Percentiles rank a stretch among this genome's conserved stretches.
These are phyloP conservation scores for Dermochelys coriacea DNA, from an alignment of 2,797 vertebrate genomes.

Conservation along the genomic window DNA sequence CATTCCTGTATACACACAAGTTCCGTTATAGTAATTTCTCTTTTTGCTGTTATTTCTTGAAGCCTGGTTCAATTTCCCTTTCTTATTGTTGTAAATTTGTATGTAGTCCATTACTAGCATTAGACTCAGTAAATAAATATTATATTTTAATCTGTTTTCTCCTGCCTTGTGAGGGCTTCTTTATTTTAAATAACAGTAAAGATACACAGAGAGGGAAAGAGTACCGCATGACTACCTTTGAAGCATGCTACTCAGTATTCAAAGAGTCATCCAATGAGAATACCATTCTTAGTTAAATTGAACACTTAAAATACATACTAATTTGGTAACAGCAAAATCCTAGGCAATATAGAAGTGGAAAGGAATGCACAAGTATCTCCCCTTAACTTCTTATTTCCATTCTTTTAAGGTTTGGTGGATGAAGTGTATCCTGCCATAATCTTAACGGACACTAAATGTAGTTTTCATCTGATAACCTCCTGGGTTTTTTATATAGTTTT, in stretches of 20 bases:
- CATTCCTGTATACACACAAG: too few species aligned
- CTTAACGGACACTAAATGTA: not conserved
- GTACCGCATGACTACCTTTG: not conserved
- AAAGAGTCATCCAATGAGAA: not conserved
- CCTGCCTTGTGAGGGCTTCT: not conserved
- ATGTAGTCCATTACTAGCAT: too few species aligned
- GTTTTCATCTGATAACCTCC: not conserved
- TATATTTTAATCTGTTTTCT: not conserved
- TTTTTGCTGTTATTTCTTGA: too few species aligned
- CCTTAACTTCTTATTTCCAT: not conserved
- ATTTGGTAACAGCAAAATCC: not conserved
- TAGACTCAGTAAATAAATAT: not conserved
- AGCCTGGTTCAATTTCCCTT: too few species aligned
- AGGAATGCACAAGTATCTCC: not conserved
- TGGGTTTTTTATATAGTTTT: not conserved
- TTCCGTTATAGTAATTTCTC: too few species aligned
- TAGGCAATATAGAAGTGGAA: not conserved
- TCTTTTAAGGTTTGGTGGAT: not conserved
- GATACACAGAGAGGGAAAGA: not conserved
- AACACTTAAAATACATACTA: not conserved
- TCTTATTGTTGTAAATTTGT: too few species aligned
- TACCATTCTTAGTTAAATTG: not conserved
- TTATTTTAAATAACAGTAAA: not conserved
- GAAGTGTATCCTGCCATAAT: not conserved
- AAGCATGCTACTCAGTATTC: not conserved